A percentile compares a stretch with the other conserved stretches of the same genome.
Conservation (phyloP, 2,113 vertebrate species). For the Pteronura brasiliensis region DNA sequence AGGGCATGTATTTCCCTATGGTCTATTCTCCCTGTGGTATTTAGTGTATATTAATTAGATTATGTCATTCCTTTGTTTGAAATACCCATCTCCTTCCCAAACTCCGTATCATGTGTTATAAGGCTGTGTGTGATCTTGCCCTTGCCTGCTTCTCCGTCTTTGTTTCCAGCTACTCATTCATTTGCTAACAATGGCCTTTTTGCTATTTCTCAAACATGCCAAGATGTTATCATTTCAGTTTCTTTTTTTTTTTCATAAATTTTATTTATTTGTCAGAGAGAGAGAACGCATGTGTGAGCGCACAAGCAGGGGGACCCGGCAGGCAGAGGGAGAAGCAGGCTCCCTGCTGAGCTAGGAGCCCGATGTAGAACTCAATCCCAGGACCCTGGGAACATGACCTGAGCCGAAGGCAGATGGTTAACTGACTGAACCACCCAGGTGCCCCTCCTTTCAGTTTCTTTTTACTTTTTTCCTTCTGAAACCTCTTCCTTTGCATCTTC, state of each 20-base stretch:
- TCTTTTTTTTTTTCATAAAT: not conserved
- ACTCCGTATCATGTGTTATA: not conserved
- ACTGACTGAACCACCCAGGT: too few relatives aligned
- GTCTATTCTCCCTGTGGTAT: not conserved
- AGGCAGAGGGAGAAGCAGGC: too few relatives aligned
- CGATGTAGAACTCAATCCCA: too few relatives aligned
- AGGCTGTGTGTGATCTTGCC: not conserved
- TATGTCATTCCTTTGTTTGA: not conserved
- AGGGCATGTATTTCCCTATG: not conserved
- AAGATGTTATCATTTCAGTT: not conserved
- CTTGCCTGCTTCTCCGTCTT: not conserved
- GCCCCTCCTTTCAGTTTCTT: not conserved
- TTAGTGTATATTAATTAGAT: slow-evolving; percentile 2
- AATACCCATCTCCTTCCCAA: not conserved
- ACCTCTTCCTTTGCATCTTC: not conserved
- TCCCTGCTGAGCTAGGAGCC: too few relatives aligned
- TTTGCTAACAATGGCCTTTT: not conserved
- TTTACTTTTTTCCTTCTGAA: not conserved
- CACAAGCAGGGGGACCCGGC: too few relatives aligned
- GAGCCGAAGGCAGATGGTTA: too few relatives aligned
- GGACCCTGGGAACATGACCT: too few relatives aligned
- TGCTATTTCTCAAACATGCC: not conserved
- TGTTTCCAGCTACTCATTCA: not conserved
- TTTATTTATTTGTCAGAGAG: too few relatives aligned
- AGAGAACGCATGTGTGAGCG: too few relatives aligned